Conservation (phyloP, 2,113 vertebrate genomes). For the Tachysurus vachellii region DNA sequence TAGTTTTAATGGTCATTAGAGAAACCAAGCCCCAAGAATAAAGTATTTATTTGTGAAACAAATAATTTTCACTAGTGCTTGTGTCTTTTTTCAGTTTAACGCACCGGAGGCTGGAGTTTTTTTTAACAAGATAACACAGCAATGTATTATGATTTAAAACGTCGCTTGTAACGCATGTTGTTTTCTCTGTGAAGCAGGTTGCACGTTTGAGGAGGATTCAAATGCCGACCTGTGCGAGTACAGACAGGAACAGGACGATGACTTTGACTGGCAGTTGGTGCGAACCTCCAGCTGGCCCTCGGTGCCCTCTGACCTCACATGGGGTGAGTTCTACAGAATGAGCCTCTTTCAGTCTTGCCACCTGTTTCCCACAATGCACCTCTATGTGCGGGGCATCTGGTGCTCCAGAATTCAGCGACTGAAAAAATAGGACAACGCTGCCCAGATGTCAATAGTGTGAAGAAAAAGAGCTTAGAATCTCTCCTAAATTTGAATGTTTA, state of each 20-base stretch:
- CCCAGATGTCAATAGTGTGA: background rate
- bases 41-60: background rate
- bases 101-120: no score
- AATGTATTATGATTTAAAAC: background rate
- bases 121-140: background rate
- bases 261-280: slow-evolving; percentile 92
- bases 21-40: background rate
- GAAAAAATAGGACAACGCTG: background rate
- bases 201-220: slow-evolving; percentile 86
- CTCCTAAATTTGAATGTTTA: background rate
- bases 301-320: slow-evolving; percentile 80
- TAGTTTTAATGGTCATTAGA: background rate
- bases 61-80: background rate
- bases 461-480: background rate
- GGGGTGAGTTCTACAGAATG: slow-evolving; percentile 73
- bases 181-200: slow-evolving; percentile 77
- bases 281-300: slow-evolving; percentile 79
- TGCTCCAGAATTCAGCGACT: background rate
- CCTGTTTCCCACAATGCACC: slow-evolving; percentile 32
- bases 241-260: slow-evolving; percentile 86
- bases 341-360: slow-evolving; percentile 25
- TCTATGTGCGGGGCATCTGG: slow-evolving; percentile 3
- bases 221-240: slow-evolving; percentile 85
- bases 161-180: background rate
- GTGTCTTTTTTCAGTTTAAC: background rate